Conservation (phyloP, 1,140 invertebrate genomes). For the Philaenus spumarius region DNA sequence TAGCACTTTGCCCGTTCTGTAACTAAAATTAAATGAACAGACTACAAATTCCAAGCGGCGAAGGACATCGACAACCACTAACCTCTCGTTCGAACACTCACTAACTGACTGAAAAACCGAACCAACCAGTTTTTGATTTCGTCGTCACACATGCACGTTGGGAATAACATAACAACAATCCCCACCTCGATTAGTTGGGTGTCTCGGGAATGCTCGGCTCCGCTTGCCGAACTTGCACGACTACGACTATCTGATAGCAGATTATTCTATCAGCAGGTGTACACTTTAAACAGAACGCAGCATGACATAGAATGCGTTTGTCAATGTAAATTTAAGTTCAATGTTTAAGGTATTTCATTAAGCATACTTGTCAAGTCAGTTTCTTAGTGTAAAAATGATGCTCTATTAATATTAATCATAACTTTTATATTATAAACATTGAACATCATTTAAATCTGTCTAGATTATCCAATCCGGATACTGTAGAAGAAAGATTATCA, state of each 20-base stretch:
- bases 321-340: too few species aligned
- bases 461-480: too few species aligned
- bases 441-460: too few species aligned
- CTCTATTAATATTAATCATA: too few species aligned
- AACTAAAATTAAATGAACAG: background rate
- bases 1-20: too few species aligned
- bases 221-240: constrained; percentile 2
- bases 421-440: too few species aligned
- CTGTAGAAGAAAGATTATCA: too few species aligned
- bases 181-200: background rate
- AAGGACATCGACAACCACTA: background rate
- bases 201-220: constrained; percentile 1
- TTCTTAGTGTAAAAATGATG: too few species aligned
- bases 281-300: too few species aligned
- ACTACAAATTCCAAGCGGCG: background rate
- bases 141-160: constrained; percentile 5
- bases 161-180: constrained; percentile 10
- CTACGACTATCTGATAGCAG: background rate
- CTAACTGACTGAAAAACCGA: constrained; percentile 12
- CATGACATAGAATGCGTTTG: too few species aligned
- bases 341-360: too few species aligned
- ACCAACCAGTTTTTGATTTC: constrained; percentile 14
- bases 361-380: too few species aligned
- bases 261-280: background rate
- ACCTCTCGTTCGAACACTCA: constrained; percentile 10